These are phyloP conservation scores for Lepus timidus DNA, from an alignment of 2,113 vertebrate genomes.

Conservation along the genomic window DNA sequence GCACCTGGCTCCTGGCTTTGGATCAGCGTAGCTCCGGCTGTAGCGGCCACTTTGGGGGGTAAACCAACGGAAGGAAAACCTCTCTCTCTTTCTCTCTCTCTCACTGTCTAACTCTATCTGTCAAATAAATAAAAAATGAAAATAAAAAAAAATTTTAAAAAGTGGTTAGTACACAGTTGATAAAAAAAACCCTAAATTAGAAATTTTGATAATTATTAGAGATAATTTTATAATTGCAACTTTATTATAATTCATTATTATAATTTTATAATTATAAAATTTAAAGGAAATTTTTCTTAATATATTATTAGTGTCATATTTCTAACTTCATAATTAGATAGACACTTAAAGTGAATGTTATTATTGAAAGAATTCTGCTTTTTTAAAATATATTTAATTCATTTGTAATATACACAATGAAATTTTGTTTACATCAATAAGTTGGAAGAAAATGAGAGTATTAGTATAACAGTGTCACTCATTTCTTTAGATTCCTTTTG, in stretches of 20 bases:
- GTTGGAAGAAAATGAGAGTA: conserved; percentile 39
- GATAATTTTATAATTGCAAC: neutral
- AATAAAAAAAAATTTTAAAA: neutral
- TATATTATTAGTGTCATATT: conserved; percentile 25
- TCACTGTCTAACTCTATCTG: no score
- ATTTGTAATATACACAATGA: conserved; percentile 12
- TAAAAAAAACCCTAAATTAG: neutral
- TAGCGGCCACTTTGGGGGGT: no score
- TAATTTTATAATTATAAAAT: neutral
- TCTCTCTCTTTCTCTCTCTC: no score
- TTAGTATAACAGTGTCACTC: conserved; percentile 32
- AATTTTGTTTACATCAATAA: conserved; percentile 64
- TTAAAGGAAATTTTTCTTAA: conserved; percentile 33
- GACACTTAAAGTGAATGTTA: neutral
- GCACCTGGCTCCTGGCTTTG: no score
- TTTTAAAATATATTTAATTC: conserved; percentile 6
- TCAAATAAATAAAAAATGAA: no score
- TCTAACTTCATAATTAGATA: neutral
- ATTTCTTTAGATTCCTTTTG: conserved; percentile 53
- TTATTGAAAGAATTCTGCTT: conserved; percentile 9
- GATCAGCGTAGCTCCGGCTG: no score
- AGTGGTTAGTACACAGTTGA: conserved; percentile 4
- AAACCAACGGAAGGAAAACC: no score
- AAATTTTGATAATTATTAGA: conserved; percentile 51
- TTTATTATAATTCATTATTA: no score